Evolutionary conservation across 2,888 invertebrate genomes (phyloP).

Genomic region (Nemapogon koenigi): DNA sequence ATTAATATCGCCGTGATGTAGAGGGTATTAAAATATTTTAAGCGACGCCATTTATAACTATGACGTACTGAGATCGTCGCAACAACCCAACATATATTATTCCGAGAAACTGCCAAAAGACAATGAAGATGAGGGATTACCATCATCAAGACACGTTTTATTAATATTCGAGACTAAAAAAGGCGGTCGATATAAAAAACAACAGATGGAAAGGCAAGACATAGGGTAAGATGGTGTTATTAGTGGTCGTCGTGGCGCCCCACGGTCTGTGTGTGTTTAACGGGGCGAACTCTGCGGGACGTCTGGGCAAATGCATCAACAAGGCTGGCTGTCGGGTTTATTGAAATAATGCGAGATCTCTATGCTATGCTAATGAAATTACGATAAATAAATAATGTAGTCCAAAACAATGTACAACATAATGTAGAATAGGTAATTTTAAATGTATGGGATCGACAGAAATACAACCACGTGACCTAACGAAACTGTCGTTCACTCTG

Average conservation of each 20-base stretch:
- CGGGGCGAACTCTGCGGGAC: constrained; percentile 37
- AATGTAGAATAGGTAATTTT: too few relatives aligned
- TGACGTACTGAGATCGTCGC: constrained; percentile 59
- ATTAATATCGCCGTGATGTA: constrained; percentile 61
- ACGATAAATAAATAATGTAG: too few relatives aligned
- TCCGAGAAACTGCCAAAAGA: constrained; percentile 63
- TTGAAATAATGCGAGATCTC: constrained; percentile 7
- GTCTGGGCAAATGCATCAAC: constrained; percentile 24
- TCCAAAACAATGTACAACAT: too few relatives aligned
- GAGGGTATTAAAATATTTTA: constrained; percentile 58
- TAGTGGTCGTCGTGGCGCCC: constrained; percentile 51
- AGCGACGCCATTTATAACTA: constrained; percentile 62
- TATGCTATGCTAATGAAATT: too few relatives aligned
- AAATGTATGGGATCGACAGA: too few relatives aligned
- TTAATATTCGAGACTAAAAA: constrained; percentile 50
- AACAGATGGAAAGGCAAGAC: constrained; percentile 51
- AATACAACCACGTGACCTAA: too few relatives aligned
- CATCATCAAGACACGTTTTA: constrained; percentile 59
- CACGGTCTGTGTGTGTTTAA: constrained; percentile 64
- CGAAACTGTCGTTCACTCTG: too few relatives aligned
- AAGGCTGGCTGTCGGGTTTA: constrained; percentile 20
- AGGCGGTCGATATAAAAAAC: constrained; percentile 44
- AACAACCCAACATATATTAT: constrained; percentile 57
- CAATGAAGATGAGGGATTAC: constrained; percentile 63
- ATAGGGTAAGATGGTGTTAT: constrained; percentile 57